Evolutionary conservation across 2,888 invertebrate genomes (phyloP).

Genomic region (Cabera pusaria): DNA sequence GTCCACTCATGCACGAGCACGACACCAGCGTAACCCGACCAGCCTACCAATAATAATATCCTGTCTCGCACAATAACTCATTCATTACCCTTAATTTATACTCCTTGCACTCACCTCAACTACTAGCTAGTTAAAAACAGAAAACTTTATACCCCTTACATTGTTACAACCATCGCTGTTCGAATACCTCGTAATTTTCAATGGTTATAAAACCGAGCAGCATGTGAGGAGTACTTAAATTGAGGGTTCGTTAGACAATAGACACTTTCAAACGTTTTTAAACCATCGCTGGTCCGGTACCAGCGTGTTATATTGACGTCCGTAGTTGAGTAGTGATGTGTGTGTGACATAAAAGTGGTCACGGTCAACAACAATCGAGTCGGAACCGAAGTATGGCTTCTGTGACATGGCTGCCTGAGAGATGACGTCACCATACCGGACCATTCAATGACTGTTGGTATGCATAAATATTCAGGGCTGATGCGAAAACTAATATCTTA

Average conservation of each 20-base stretch:
- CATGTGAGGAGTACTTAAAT: constrained; percentile 51
- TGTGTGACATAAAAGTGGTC: constrained; percentile 31
- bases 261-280: not conserved
- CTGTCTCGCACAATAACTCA: constrained; percentile 78
- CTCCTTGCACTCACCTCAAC: constrained; percentile 71
- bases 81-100: constrained; percentile 82
- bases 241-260: constrained; percentile 6
- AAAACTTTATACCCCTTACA: constrained; percentile 33
- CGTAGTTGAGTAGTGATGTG: constrained; percentile 6
- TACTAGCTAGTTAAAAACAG: constrained; percentile 48
- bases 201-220: constrained; percentile 45
- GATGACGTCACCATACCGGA: constrained; percentile 69
- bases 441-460: constrained; percentile 59
- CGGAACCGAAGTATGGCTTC: constrained; percentile 63
- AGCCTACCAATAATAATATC: constrained; percentile 73
- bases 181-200: constrained; percentile 27
- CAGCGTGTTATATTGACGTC: not conserved
- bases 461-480: constrained; percentile 34
- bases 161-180: constrained; percentile 43
- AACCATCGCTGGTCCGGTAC: constrained; percentile 7
- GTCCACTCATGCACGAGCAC: constrained; percentile 36
- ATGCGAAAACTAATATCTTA: constrained; percentile 29
- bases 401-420: constrained; percentile 67
- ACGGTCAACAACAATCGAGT: constrained; percentile 32
- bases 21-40: constrained; percentile 58